These are phyloP conservation scores for Ostrea edulis DNA, from an alignment of 1,140 invertebrate genomes.

Conservation along the genomic window DNA sequence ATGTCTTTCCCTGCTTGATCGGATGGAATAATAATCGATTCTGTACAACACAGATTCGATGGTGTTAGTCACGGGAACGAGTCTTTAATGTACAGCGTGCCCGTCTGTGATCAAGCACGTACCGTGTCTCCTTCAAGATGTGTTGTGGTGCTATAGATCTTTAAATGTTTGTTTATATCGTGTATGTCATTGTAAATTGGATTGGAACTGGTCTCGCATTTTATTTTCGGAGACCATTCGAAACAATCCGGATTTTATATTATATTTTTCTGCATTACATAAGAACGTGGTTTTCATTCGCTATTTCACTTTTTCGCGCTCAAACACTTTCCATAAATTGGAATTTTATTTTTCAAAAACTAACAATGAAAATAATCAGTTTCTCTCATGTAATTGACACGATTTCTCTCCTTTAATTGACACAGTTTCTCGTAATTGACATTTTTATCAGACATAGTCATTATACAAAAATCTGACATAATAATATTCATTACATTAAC, in stretches of 20 bases:
- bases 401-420: not conserved
- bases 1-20: not conserved
- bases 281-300: not conserved
- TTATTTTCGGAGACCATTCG: conserved; percentile 10
- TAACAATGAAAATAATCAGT: not conserved
- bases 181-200: not conserved
- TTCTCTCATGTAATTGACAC: not conserved
- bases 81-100: not conserved
- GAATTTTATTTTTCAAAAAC: not conserved
- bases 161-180: not conserved
- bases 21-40: not conserved
- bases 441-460: not conserved
- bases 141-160: conserved; percentile 23
- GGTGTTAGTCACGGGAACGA: not conserved
- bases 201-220: not conserved
- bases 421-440: not conserved
- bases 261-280: not conserved
- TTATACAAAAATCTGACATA: not conserved
- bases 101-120: not conserved
- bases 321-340: not conserved
- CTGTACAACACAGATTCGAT: not conserved
- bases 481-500: not conserved
- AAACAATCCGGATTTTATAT: not conserved
- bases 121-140: not conserved
- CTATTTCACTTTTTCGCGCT: conserved; percentile 6